A percentile compares a stretch with the other conserved stretches of the same genome.
Conservation (phyloP, 2,888 invertebrate genomes). For the Drosophila parthenogenetica region DNA sequence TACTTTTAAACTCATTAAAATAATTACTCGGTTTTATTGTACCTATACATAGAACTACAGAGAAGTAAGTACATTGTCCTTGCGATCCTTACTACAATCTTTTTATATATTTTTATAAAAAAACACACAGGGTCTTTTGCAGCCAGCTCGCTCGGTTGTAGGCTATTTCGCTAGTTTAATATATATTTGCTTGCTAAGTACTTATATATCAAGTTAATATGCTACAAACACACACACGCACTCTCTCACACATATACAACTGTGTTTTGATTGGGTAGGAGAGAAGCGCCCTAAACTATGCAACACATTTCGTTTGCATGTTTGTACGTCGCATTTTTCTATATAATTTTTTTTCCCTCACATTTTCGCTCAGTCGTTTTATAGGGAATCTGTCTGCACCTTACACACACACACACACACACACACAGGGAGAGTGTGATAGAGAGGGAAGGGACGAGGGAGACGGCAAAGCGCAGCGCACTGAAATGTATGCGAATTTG, state of each 20-base stretch:
- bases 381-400: conserved; percentile 40
- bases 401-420: conserved; percentile 5
- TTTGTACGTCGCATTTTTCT: conserved; percentile 58
- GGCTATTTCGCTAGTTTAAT: conserved; percentile 15
- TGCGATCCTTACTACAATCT: no score
- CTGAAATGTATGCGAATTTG: conserved; percentile 75
- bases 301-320: conserved; percentile 75
- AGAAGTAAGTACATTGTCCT: no score
- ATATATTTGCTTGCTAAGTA: conserved; percentile 64
- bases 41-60: no score
- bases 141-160: background rate
- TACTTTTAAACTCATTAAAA: no score
- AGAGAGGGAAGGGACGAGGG: background rate
- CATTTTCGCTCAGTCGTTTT: conserved; percentile 24
- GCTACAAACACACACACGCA: conserved; percentile 31
- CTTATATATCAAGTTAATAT: conserved; percentile 75
- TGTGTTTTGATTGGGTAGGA: conserved; percentile 26
- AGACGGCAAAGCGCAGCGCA: conserved; percentile 34
- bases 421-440: background rate
- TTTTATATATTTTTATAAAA: no score
- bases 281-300: conserved; percentile 67
- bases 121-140: no score
- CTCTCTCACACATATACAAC: conserved; percentile 13
- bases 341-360: conserved; percentile 7
- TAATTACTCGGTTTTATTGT: no score